Conservation (phyloP, 2,888 invertebrate species). For the Drosophila demipolita region DNA sequence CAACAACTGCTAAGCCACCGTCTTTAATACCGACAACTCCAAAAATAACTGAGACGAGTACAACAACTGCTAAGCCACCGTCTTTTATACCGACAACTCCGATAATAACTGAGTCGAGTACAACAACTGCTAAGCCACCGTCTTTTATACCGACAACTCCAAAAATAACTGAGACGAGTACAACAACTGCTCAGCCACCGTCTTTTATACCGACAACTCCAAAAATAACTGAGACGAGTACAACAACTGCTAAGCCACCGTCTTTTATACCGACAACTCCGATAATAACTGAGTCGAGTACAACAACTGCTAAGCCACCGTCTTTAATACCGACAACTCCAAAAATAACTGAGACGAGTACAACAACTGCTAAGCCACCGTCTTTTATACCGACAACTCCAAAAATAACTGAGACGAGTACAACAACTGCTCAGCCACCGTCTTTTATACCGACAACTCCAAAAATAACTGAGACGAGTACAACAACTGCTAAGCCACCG, state of each 20-base stretch:
- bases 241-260: neutral
- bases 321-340: neutral
- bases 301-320: slow-evolving; percentile 11
- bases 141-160: neutral
- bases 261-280: neutral
- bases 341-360: neutral
- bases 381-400: neutral
- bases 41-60: neutral
- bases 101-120: neutral
- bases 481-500: too few species aligned
- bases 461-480: too few species aligned
- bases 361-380: neutral
- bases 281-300: neutral
- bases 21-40: neutral
- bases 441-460: neutral
- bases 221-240: neutral
- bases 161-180: neutral
- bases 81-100: neutral
- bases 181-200: neutral
- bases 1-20: neutral
- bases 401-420: neutral
- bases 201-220: neutral
- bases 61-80: slow-evolving; percentile 5
- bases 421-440: neutral
- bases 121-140: neutral